A percentile compares a stretch with the other conserved stretches of the same genome.
These are phyloP conservation scores for Macroglossus sobrinus DNA, from an alignment of 2,113 vertebrate genomes.

Conservation along the genomic window DNA sequence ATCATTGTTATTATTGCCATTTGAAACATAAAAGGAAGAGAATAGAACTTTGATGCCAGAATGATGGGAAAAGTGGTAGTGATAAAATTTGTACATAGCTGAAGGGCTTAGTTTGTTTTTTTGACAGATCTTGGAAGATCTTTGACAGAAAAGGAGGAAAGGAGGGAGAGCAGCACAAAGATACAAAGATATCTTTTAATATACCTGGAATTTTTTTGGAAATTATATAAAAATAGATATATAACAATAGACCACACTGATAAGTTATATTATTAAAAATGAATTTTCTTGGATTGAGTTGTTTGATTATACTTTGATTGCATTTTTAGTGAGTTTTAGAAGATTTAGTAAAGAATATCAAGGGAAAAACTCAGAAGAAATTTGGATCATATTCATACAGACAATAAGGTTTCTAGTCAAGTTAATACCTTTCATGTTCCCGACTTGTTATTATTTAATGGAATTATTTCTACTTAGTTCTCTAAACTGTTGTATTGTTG, in stretches of 20 bases:
- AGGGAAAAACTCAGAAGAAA: background rate
- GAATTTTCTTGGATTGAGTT: background rate
- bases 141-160: background rate
- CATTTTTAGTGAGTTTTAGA: background rate
- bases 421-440: background rate
- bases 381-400: background rate
- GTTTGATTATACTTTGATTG: background rate
- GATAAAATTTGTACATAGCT: slow-evolving; percentile 50
- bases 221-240: slow-evolving; percentile 44
- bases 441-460: background rate
- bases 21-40: slow-evolving; percentile 69
- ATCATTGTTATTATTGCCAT: slow-evolving; percentile 61
- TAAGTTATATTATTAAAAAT: background rate
- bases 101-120: slow-evolving; percentile 47
- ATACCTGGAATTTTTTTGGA: background rate
- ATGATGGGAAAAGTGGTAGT: slow-evolving; percentile 52
- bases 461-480: background rate
- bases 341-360: background rate
- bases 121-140: background rate
- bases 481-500: background rate
- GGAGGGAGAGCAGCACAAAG: background rate
- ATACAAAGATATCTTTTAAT: slow-evolving; percentile 68
- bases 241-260: background rate
- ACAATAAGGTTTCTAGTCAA: slow-evolving; percentile 8
- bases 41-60: slow-evolving; percentile 64